Conservation (phyloP, 2,888 invertebrate genomes). For the Eucriotettix oculatus region DNA sequence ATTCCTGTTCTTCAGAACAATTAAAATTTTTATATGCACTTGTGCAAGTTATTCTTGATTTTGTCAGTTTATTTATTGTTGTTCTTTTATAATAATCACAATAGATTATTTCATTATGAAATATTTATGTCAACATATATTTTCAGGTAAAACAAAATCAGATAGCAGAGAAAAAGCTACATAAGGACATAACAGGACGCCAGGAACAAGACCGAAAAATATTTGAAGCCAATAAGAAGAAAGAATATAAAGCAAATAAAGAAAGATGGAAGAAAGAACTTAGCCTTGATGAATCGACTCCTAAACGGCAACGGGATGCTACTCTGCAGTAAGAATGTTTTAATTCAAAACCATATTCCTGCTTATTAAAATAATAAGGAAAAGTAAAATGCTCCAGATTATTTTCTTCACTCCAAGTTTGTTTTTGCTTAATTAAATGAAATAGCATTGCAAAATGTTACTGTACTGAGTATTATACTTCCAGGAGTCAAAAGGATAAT, state of each 20-base stretch:
- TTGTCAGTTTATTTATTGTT: too few relatives aligned
- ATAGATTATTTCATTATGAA: too few relatives aligned
- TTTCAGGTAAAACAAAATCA: slow-evolving; percentile 60
- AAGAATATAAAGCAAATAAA: slow-evolving; percentile 87
- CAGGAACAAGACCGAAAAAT: slow-evolving; percentile 88
- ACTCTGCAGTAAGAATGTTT: slow-evolving; percentile 52
- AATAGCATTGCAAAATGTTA: too few relatives aligned
- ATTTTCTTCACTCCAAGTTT: neutral
- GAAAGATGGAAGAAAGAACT: slow-evolving; percentile 91
- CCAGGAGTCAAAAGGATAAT: slow-evolving; percentile 74
- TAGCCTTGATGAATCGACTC: slow-evolving; percentile 80
- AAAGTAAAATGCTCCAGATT: too few relatives aligned
- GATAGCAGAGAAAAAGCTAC: slow-evolving; percentile 79
- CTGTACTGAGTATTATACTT: slow-evolving; percentile 6
- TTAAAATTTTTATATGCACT: too few relatives aligned
- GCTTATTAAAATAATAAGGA: too few relatives aligned
- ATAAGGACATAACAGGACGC: slow-evolving; percentile 74
- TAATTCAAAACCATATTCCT: neutral
- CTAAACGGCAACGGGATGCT: slow-evolving; percentile 78
- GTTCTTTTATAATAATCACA: too few relatives aligned
- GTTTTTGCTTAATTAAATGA: too few relatives aligned
- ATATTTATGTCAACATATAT: too few relatives aligned
- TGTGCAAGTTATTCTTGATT: too few relatives aligned
- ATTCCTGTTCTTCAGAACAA: too few relatives aligned
- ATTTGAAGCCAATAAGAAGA: slow-evolving; percentile 83